Percentiles rank a stretch among this genome's conserved stretches.
phyloP scores from a whole-genome alignment of 30 jellyfish, hydroid and myxozoan genomes.

The Nemopilema nomurai region DNA sequence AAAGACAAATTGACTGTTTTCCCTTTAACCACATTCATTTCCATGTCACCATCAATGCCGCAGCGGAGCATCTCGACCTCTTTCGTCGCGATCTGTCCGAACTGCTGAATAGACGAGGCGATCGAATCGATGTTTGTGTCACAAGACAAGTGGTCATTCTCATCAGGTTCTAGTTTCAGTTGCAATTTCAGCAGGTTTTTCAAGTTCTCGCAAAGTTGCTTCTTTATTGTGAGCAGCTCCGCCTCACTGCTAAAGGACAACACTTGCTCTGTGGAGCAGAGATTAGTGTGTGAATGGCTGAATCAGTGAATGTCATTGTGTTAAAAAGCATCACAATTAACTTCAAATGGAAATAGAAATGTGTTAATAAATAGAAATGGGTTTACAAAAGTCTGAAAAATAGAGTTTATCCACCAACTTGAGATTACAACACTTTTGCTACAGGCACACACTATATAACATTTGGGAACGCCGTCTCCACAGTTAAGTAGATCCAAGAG shows the following conservation, averaged over 20 bases:
- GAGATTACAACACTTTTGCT: too few relatives aligned
- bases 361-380: too few relatives aligned
- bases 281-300: too few relatives aligned
- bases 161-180: constrained; percentile 83
- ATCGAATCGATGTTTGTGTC: constrained; percentile 75
- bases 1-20: constrained; percentile 68
- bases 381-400: too few relatives aligned
- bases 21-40: constrained; percentile 70
- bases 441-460: too few relatives aligned
- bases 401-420: too few relatives aligned
- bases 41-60: constrained; percentile 64
- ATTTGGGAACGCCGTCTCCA: too few relatives aligned
- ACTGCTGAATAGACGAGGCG: constrained; percentile 74
- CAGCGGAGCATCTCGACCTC: constrained; percentile 79
- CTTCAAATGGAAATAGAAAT: too few relatives aligned
- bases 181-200: constrained; percentile 68
- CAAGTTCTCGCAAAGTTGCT: constrained; percentile 77
- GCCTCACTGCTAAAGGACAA: constrained; percentile 82
- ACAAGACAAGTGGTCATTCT: constrained; percentile 84
- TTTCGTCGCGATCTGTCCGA: constrained; percentile 77
- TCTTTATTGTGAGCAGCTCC: constrained; percentile 81
- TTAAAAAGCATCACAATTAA: too few relatives aligned
- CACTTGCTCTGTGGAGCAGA: constrained; percentile 87
- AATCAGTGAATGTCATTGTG: too few relatives aligned
- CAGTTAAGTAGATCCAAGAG: too few relatives aligned